phyloP scores from a whole-genome alignment of 1,140 invertebrate species.

The Sycophaga agraensis region DNA sequence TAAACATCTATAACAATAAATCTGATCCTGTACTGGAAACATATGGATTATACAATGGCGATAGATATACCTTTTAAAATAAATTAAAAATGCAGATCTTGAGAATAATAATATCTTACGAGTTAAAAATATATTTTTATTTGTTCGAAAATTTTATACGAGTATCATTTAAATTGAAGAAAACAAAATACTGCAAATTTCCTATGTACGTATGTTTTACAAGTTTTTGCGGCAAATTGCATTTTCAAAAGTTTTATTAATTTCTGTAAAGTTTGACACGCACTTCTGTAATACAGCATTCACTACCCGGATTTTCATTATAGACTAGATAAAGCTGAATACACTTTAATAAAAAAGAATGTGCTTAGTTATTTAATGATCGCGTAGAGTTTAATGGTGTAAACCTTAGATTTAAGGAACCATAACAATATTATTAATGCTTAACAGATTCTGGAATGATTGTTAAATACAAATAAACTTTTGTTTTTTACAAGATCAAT shows the following conservation, averaged over 20 bases:
- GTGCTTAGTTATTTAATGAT: conserved; percentile 23
- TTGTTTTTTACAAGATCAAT: conserved; percentile 15
- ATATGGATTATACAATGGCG: conserved; percentile 6
- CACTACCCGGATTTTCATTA: conserved; percentile 36
- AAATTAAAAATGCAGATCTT: conserved; percentile 23
- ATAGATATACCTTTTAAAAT: not conserved
- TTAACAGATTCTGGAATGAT: conserved; percentile 20
- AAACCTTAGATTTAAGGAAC: conserved; percentile 6
- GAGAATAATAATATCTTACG: conserved; percentile 4
- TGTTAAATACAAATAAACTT: conserved; percentile 26
- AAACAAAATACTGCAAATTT: conserved; percentile 20
- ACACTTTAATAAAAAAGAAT: conserved; percentile 42
- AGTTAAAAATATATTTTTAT: conserved; percentile 1
- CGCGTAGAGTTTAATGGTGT: conserved; percentile 4
- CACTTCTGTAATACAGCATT: conserved; percentile 18
- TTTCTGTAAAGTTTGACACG: conserved; percentile 21
- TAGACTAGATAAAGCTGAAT: conserved; percentile 53
- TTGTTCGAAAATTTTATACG: conserved; percentile 24
- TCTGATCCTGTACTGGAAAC: conserved; percentile 10
- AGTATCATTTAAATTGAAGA: conserved; percentile 13
- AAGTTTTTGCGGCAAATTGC: conserved; percentile 36
- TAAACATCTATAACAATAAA: not conserved
- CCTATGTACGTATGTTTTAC: not conserved
- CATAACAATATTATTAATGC: not conserved
- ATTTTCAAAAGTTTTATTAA: conserved; percentile 30